Conservation (phyloP, 2,113 vertebrate species). For the Fulmarus glacialis region DNA sequence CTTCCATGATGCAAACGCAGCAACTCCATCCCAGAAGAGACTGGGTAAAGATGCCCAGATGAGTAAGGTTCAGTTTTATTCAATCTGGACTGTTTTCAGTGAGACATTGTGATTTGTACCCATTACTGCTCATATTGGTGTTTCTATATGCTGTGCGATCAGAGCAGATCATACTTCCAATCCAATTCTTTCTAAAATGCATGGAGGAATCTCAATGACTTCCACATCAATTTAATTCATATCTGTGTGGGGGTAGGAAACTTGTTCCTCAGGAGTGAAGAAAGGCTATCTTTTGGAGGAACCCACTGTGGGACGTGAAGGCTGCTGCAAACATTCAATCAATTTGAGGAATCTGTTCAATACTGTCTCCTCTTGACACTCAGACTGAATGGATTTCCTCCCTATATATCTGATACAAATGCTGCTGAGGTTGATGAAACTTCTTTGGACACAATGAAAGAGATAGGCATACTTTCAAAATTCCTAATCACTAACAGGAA, state of each 20-base stretch:
- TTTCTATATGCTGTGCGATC: background rate
- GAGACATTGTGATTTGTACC: background rate
- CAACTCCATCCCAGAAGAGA: background rate
- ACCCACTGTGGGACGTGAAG: background rate
- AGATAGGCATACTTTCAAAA: conserved; percentile 49
- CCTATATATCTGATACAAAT: background rate
- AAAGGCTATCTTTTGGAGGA: background rate
- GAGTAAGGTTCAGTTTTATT: background rate
- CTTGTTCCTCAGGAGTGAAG: background rate
- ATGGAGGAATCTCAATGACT: background rate
- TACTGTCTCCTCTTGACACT: background rate
- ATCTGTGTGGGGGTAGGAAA: background rate
- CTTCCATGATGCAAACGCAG: background rate
- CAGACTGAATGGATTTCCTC: conserved; percentile 11
- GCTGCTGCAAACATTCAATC: background rate
- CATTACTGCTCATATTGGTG: background rate
- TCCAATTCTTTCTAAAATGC: background rate
- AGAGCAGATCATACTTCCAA: background rate
- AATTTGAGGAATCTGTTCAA: background rate
- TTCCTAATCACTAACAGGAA: background rate
- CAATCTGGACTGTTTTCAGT: background rate
- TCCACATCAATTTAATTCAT: background rate
- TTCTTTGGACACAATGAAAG: conserved; percentile 37
- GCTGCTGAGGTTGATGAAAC: conserved; percentile 24
- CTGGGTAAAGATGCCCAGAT: background rate